Evolutionary conservation across 2,888 invertebrate genomes (phyloP).

Genomic region (Diplazon laetatorius): DNA sequence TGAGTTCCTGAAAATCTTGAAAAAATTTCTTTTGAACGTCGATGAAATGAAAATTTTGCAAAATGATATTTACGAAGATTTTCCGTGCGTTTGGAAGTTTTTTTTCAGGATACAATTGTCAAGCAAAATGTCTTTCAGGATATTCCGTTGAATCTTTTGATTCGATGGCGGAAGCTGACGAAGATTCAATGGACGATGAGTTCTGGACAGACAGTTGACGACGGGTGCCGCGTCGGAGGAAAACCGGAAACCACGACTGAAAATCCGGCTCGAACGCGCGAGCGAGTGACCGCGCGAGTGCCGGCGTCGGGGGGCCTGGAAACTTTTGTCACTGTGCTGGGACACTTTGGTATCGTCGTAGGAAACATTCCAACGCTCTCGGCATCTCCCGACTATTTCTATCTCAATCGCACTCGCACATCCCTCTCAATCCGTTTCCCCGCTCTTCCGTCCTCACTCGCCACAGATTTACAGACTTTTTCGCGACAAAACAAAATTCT

Average conservation of each 20-base stretch:
- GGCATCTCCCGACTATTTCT: conserved; percentile 30
- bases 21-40: no score
- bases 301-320: conserved; percentile 49
- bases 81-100: no score
- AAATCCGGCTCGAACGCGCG: conserved; percentile 56
- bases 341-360: conserved; percentile 53
- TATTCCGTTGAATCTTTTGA: conserved; percentile 3
- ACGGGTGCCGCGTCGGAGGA: conserved; percentile 1
- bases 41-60: no score
- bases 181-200: conserved; percentile 7
- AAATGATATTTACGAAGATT: no score
- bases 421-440: neutral
- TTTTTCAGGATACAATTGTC: neutral
- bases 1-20: no score
- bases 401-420: neutral
- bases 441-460: conserved; percentile 4
- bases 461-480: conserved; percentile 22
- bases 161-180: conserved; percentile 32
- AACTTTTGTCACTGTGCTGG: conserved; percentile 61
- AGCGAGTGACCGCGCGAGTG: conserved; percentile 42
- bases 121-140: neutral
- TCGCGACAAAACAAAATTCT: conserved; percentile 51
- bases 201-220: conserved; percentile 33
- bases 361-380: conserved; percentile 50
- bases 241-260: conserved; percentile 36